Evolutionary conservation across 2,888 invertebrate species (phyloP).

Genomic region (Unio pictorum): DNA sequence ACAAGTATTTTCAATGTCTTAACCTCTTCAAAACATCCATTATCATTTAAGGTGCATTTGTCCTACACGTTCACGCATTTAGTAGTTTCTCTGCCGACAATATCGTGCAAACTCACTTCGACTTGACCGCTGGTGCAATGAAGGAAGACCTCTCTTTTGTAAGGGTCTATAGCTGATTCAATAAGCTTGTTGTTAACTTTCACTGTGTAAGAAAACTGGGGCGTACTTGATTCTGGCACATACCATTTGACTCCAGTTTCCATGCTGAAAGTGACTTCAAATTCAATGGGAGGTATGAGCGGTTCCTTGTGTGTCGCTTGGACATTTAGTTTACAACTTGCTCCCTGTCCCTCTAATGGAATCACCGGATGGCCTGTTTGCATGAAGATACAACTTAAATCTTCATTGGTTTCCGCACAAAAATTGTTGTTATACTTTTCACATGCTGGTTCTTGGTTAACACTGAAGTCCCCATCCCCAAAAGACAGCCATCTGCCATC

Average conservation of each 20-base stretch:
- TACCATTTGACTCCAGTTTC: constrained; percentile 28
- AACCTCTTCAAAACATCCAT: too few relatives aligned
- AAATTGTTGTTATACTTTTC: constrained; percentile 30
- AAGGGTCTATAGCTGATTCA: constrained; percentile 4
- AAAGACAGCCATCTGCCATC: constrained; percentile 41
- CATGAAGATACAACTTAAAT: constrained; percentile 21
- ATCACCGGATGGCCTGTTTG: constrained; percentile 48
- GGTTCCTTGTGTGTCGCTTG: constrained; percentile 20
- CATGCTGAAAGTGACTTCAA: constrained; percentile 27
- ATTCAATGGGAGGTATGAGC: constrained; percentile 23
- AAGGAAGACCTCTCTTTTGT: constrained; percentile 1
- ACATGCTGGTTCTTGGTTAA: constrained; percentile 30
- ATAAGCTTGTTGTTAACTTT: constrained; percentile 16
- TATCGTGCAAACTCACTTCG: too few relatives aligned
- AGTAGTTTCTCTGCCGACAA: too few relatives aligned
- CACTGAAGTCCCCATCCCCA: constrained; percentile 31
- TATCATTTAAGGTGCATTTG: too few relatives aligned
- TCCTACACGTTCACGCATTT: too few relatives aligned
- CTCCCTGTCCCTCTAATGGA: constrained; percentile 20
- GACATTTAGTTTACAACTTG: constrained; percentile 10
- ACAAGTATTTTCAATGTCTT: too few relatives aligned
- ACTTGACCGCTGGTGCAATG: neutral
- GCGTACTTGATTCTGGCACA: constrained; percentile 30
- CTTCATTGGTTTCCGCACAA: constrained; percentile 23
- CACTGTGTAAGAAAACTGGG: constrained; percentile 40